These are phyloP conservation scores for Plagodis dolabraria DNA, from an alignment of 2,888 invertebrate genomes.

Conservation along the genomic window DNA sequence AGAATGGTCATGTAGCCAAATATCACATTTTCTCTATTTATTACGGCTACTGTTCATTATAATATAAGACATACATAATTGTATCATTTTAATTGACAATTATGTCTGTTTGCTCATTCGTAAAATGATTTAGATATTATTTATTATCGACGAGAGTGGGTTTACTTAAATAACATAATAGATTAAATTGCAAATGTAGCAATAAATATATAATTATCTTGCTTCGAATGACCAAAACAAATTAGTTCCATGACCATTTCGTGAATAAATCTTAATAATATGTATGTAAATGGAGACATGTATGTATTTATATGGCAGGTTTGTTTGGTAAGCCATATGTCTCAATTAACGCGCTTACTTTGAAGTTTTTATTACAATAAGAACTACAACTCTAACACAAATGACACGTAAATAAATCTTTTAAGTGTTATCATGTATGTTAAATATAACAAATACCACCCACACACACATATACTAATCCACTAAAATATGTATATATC, in stretches of 20 bases:
- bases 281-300: slow-evolving; percentile 13
- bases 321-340: slow-evolving; percentile 13
- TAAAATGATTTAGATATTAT: slow-evolving; percentile 39
- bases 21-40: slow-evolving; percentile 20
- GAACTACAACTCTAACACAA: too few relatives aligned
- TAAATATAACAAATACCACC: too few relatives aligned
- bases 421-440: too few relatives aligned
- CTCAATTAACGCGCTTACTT: slow-evolving; percentile 11
- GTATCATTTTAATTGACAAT: slow-evolving; percentile 33
- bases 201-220: slow-evolving; percentile 21
- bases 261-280: slow-evolving; percentile 26
- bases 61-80: slow-evolving; percentile 36
- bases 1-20: slow-evolving; percentile 16
- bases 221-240: slow-evolving; percentile 30
- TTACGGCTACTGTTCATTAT: slow-evolving; percentile 18
- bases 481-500: too few relatives aligned
- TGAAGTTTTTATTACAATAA: slow-evolving; percentile 10
- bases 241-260: slow-evolving; percentile 32
- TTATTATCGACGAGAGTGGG: slow-evolving; percentile 27
- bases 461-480: too few relatives aligned
- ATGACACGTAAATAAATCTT: too few relatives aligned
- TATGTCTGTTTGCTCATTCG: slow-evolving; percentile 32
- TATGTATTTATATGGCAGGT: slow-evolving; percentile 9
- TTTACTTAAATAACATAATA: slow-evolving; percentile 14
- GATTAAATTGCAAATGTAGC: slow-evolving; percentile 14